Conservation (phyloP, 1,140 invertebrate genomes). For the Diploscapter pachys region DNA sequence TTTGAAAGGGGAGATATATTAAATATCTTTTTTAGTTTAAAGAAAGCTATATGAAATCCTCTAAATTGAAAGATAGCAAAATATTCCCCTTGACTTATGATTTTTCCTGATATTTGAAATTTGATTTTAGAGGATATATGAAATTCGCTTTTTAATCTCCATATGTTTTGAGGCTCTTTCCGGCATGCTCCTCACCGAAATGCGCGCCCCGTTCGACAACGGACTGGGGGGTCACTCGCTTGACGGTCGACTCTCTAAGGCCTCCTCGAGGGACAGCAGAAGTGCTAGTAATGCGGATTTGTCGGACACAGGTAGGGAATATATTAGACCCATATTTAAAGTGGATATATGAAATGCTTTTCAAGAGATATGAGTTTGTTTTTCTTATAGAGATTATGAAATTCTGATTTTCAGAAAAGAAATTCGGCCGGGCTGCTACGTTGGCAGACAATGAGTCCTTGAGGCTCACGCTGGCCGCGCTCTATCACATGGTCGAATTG, state of each 20-base stretch:
- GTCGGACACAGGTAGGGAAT: conserved; percentile 20
- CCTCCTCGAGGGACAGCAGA: conserved; percentile 41
- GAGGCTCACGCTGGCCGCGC: conserved; percentile 42
- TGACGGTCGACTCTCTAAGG: conserved; percentile 46
- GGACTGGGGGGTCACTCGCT: conserved; percentile 33
- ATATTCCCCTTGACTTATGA: not conserved
- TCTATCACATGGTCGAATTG: conserved; percentile 56
- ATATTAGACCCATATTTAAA: not conserved
- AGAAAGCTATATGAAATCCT: not conserved
- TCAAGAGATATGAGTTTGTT: too few species aligned
- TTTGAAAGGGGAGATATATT: not conserved
- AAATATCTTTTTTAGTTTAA: not conserved
- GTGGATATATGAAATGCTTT: not conserved
- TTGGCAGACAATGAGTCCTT: conserved; percentile 56
- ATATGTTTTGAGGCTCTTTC: conserved; percentile 38
- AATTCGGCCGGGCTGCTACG: conserved; percentile 36
- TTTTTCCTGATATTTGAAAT: not conserved
- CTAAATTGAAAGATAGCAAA: not conserved
- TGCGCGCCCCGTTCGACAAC: conserved; percentile 42
- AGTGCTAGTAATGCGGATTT: conserved; percentile 28
- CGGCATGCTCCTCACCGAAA: conserved; percentile 42
- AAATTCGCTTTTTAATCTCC: not conserved
- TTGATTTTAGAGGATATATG: not conserved
- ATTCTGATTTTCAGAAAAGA: conserved; percentile 11
- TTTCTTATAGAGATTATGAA: not conserved